Base-by-base conservation (phyloP, 2,888 invertebrate genomes). In the Thereva unica region DNA sequence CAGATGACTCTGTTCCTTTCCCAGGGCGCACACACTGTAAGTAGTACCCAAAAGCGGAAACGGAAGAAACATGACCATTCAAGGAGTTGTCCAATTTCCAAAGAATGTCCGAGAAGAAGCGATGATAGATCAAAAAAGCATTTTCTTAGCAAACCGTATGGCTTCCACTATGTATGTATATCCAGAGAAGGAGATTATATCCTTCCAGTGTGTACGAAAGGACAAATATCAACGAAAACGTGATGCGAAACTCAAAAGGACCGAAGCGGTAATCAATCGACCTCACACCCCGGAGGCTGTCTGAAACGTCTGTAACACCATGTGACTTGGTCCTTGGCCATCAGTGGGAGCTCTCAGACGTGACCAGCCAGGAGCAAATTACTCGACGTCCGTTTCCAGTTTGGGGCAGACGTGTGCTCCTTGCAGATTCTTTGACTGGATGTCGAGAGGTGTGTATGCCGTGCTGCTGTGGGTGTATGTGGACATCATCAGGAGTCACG, bases 161-260 rank as follows among this genome's bases (percentile, higher is more conserved):
- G 57, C 57, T 47, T 55, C 45, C 47, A 67, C 55, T 55, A 49
- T 34, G 12, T 40, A 56, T 56, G 64, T 52, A 68, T 57, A 42
- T 49, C 47, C 53, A 42, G 23, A 23, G 2, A 49, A 65, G 63
- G 66, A 66, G 52, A 56, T 66, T 66, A 66, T 68, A 68, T 68
- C 66, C 61, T 63, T 49, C 52, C 49, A 61, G 63, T 23, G 52
- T 66, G 66, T 68, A 64, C 54, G 63, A 64, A 63, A 66, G 68
- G 66, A 68, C 68, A 68, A 68, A 68, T 68, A 68, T 68, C 66
- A 68, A 63, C 68, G 66, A 50, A 63, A 38, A 68, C 68, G 68
- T 68, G 68, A 68, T 66, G 34, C 50, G 68, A 68, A 68, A 68
- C 34, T 37, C 57, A 66, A 68, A 56, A 63, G 44, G 45, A 52